phyloP scores from a whole-genome alignment of 2,113 vertebrate species.

The Thymallus thymallus region DNA sequence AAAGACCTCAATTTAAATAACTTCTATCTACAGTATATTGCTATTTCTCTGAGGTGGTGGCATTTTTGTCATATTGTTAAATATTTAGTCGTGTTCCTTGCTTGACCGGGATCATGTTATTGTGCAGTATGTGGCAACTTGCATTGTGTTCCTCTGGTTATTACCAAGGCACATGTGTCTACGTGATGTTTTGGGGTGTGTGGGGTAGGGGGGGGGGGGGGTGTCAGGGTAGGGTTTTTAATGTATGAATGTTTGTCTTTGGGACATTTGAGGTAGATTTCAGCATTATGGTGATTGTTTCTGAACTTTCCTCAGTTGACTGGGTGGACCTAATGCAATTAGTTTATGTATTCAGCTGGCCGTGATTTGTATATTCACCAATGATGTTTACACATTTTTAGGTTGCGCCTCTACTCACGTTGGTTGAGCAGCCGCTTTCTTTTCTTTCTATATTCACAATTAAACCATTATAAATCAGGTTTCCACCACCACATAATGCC shows the following conservation, averaged over 20 bases:
- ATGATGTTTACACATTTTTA: not conserved
- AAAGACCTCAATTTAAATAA: not conserved
- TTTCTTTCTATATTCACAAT: not conserved
- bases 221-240: too few relatives aligned
- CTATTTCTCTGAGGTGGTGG: conserved; percentile 28
- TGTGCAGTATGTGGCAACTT: conserved; percentile 31
- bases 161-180: too few relatives aligned
- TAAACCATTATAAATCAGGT: conserved; percentile 50
- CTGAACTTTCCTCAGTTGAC: conserved; percentile 26
- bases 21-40: conserved; percentile 40
- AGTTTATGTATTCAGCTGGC: not conserved
- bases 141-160: not conserved
- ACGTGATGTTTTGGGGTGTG: too few relatives aligned
- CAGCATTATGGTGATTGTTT: conserved; percentile 29
- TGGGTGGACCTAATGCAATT: conserved; percentile 12
- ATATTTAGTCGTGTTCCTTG: conserved; percentile 21
- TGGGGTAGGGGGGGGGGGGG: too few relatives aligned
- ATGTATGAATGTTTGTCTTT: too few relatives aligned
- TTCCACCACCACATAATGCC: conserved; percentile 15
- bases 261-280: conserved; percentile 30
- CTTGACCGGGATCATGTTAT: conserved; percentile 23
- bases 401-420: too few relatives aligned
- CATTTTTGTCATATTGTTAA: conserved; percentile 7
- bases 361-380: not conserved
- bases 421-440: too few relatives aligned